Evolutionary conservation across 2,797 vertebrate genomes (phyloP), one percentile per base, ranked within the genome.

Genomic region (Galagoides demidoff): DNA sequence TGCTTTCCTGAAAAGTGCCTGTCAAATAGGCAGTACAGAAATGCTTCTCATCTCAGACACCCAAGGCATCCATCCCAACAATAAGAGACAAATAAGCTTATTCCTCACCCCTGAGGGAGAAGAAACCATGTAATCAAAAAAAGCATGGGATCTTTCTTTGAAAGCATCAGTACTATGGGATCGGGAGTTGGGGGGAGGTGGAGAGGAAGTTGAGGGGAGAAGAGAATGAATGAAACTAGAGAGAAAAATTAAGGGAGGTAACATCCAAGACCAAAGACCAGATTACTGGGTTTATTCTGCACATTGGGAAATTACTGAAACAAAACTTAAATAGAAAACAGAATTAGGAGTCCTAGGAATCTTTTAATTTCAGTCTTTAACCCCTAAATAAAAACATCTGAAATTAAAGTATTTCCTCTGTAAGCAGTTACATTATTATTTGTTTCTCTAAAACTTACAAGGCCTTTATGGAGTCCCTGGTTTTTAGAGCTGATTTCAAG

Each of bases 351-450:
- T 79, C 34, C 82, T 83, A 66, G 23, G 64, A 64, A 17, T 49
- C 22, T 70, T 64, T 84, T 84, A 34, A 92, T 92, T 97, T 93
- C 76, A 63, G 66, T 93, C 85, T 90, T 91, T 92, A 93, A 77
- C n/a, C 6, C 59, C 81, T 5, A 89, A 89, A 78, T 63, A 94
- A 93, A 97, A 85, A 74, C 27, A 92, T 13, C 22, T 90, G 71
- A 96, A 93, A 74, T 78, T 82, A 81, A 95, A 92, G 20, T 85
- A 92, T 70, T 89, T 84, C 61, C 34, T 66, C 64, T 49, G 49
- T 64, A 22, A 57, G 37, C 29, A 77, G n/a, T 52, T 93, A 73
- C 27, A 89, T 76, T 92, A 37, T 66, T 71, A 31, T 7, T 66
- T 31, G 27, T 49, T 57, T 83, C 85, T 81, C 27, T 61, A 95